These are phyloP conservation scores for Chironomus riparius DNA, from an alignment of 2,888 invertebrate species.

Conservation along the genomic window DNA sequence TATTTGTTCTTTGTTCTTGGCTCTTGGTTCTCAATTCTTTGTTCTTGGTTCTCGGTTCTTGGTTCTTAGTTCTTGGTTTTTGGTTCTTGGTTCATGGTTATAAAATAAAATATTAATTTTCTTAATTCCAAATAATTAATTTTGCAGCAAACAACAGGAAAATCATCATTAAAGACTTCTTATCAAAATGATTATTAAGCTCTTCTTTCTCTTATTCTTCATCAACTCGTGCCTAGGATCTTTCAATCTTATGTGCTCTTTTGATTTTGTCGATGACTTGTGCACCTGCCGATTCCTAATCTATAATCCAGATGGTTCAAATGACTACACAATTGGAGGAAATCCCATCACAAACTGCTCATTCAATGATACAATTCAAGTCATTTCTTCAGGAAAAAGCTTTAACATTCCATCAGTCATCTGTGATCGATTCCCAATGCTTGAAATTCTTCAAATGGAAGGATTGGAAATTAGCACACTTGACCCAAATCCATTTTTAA, in stretches of 20 bases:
- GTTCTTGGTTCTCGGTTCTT: no score
- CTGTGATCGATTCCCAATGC: neutral
- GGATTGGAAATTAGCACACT: neutral
- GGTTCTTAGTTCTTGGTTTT: no score
- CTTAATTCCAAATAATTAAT: no score
- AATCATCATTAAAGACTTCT: no score
- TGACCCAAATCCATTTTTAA: neutral
- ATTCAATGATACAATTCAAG: neutral
- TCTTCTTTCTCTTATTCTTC: no score
- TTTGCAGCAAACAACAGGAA: no score
- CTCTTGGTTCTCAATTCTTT: no score
- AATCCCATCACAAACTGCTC: neutral
- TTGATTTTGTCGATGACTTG: neutral
- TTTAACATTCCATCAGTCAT: neutral
- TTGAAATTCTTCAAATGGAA: neutral
- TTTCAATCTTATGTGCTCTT: neutral
- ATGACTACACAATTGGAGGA: neutral
- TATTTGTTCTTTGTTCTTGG: no score
- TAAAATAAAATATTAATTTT: no score
- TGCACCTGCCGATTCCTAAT: neutral
- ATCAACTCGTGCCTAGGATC: no score
- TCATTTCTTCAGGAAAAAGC: neutral
- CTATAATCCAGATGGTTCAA: neutral
- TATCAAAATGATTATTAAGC: no score
- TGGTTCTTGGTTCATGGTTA: no score